These are phyloP conservation scores for Ptyas mucosa DNA, from an alignment of 2,113 vertebrate genomes.

Conservation along the genomic window DNA sequence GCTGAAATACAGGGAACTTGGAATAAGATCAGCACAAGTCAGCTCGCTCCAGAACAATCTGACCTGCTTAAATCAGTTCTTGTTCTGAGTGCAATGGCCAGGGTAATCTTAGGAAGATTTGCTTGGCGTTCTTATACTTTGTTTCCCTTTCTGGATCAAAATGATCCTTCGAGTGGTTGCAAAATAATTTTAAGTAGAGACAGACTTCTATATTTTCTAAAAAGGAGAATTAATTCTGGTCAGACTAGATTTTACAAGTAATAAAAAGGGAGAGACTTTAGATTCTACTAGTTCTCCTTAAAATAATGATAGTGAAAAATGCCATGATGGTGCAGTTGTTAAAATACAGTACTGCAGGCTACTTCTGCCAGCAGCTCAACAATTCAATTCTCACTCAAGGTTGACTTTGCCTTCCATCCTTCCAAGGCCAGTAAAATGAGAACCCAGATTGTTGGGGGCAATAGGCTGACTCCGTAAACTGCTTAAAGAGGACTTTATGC, in stretches of 20 bases:
- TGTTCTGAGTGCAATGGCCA: neutral
- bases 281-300: neutral
- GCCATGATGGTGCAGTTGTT: too few relatives aligned
- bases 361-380: too few relatives aligned
- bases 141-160: neutral
- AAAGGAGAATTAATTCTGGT: neutral
- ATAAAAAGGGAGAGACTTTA: conserved; percentile 1
- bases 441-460: too few relatives aligned
- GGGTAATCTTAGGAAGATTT: neutral
- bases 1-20: neutral
- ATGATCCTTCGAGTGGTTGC: neutral
- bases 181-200: neutral
- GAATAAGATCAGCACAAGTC: neutral
- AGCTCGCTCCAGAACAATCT: neutral
- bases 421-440: too few relatives aligned
- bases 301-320: neutral
- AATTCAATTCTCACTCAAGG: too few relatives aligned
- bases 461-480: too few relatives aligned
- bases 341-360: too few relatives aligned
- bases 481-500: too few relatives aligned
- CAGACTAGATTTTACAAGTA: neutral
- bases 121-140: neutral
- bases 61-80: neutral
- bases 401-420: too few relatives aligned
- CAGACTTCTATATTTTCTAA: neutral